Base-by-base conservation (phyloP, 2,797 vertebrate species). In the Harpagifer antarcticus region DNA sequence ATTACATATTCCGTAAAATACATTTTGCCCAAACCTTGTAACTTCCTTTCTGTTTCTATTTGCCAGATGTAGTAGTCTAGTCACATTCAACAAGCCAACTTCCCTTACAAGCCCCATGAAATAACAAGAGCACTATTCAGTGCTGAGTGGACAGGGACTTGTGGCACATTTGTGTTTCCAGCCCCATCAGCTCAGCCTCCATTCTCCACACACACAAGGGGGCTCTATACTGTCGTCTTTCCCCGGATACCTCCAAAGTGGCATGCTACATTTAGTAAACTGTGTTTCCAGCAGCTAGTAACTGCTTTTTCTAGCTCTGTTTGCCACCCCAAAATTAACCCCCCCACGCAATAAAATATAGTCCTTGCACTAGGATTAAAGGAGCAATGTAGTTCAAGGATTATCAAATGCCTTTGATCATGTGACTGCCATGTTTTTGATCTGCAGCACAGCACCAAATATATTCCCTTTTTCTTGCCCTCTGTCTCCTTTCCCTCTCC, bases 381-480 rank as follows among this genome's bases (percentile, higher is more conserved):
- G 73, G 60, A 85, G 86, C 81, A 90, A 87, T 93, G 89, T 91
- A 90, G 91, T 92, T 94, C 88, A 92, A 92, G 91, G 92, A 94
- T 94, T 94, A 92, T 93, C 91, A 91, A 91, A 94, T 91, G 91
- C 88, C 93, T 93, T 93, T 93, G 90, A 94, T 95, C 93, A 95
- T 92, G 91, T 94, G 92, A 93, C 90, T 88, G 80, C 84, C 81
- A 83, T 88, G 89, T 90, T 91, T 93, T 94, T 92, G 88, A 94
- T 95, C 90, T 91, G 82, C 63, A 44, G 87, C 87, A 86, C 86
- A 81, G 78, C 79, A 80, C 85, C 69, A 84, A 89, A 91, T 88
- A 92, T 90, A 92, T 91, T 92, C 87, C 85, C 78, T 88, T 86
- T 91, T 86, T 85, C 67, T 76, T 84, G 68, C 82, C 70, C 85